Conservation (phyloP, 2,113 vertebrate species). For the Phaetusa simplex region DNA sequence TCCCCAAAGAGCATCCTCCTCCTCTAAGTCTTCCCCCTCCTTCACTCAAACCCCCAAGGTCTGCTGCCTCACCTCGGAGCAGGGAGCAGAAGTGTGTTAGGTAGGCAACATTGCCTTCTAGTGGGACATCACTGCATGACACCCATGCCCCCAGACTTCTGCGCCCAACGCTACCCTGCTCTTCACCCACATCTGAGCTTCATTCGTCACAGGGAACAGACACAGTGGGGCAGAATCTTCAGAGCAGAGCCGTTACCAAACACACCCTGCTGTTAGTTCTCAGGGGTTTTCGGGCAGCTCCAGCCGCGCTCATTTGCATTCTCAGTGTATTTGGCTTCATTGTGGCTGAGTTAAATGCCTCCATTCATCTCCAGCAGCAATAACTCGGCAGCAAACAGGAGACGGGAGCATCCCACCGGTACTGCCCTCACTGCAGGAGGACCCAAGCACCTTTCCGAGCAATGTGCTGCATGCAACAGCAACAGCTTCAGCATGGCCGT, state of each 20-base stretch:
- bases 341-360: not conserved
- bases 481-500: not conserved
- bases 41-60: rapidly evolving
- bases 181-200: not conserved
- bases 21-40: not conserved
- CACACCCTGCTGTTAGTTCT: not conserved
- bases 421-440: not conserved
- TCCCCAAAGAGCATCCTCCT: not conserved
- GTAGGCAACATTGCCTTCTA: not conserved
- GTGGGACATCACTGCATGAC: not conserved
- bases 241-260: not conserved
- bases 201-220: not conserved
- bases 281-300: not conserved
- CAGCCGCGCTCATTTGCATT: not conserved
- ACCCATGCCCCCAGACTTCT: not conserved
- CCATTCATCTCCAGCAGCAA: not conserved
- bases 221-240: not conserved
- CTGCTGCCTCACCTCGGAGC: not conserved
- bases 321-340: rapidly evolving
- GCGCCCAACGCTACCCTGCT: rapidly evolving
- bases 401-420: not conserved
- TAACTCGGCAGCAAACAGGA: not conserved
- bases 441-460: not conserved
- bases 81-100: not conserved
- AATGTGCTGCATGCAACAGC: not conserved